Evolutionary conservation across 2,888 invertebrate genomes (phyloP).

Genomic region (Portevinia maculata): DNA sequence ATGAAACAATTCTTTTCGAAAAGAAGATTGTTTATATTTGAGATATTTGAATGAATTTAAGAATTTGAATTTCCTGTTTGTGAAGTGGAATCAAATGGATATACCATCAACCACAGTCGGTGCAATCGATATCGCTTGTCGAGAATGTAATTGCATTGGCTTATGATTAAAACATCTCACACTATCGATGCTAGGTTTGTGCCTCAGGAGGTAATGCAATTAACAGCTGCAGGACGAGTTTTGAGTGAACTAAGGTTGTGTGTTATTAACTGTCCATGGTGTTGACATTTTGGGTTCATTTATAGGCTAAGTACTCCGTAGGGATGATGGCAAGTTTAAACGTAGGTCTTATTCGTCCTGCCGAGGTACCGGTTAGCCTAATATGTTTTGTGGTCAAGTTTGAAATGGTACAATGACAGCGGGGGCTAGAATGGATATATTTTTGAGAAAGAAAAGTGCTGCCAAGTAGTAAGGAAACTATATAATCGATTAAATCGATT

Average conservation of each 20-base stretch:
- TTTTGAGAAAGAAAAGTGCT: neutral
- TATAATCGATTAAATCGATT: too few species aligned
- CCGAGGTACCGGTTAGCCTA: too few species aligned
- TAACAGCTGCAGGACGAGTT: constrained; percentile 14
- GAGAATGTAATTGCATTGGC: neutral
- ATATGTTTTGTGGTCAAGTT: too few species aligned
- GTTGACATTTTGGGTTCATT: constrained; percentile 14
- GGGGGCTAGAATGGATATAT: neutral
- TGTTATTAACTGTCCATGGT: neutral
- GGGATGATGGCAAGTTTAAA: too few species aligned
- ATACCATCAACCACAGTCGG: neutral
- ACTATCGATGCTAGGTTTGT: neutral
- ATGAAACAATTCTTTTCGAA: neutral
- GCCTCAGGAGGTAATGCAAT: constrained; percentile 17
- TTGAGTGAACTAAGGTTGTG: neutral
- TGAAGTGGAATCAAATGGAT: neutral
- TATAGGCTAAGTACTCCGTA: neutral
- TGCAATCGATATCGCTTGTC: neutral
- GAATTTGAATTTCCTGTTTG: neutral
- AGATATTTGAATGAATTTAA: constrained; percentile 15
- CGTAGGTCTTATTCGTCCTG: too few species aligned
- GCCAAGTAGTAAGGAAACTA: too few species aligned
- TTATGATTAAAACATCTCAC: neutral
- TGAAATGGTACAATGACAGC: too few species aligned
- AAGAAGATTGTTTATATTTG: constrained; percentile 3